Conservation (phyloP, 2,113 vertebrate genomes). For the Actinemys pallida region DNA sequence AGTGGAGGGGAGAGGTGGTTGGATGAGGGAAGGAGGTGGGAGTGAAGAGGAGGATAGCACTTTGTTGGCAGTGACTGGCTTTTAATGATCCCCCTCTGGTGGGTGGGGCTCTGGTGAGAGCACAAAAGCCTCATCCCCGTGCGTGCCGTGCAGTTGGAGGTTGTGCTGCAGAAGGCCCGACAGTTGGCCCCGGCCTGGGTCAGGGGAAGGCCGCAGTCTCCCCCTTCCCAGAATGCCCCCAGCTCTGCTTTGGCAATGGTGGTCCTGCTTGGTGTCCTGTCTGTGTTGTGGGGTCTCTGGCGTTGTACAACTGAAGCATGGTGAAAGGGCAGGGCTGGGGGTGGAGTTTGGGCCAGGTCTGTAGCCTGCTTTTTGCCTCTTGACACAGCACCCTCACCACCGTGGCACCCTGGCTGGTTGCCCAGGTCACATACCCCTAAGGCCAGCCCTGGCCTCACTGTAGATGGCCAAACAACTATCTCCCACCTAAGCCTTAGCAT, state of each 20-base stretch:
- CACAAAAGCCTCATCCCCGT: too few species aligned
- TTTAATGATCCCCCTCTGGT: neutral
- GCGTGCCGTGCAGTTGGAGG: too few species aligned
- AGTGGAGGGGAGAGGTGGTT: neutral
- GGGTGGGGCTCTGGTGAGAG: too few species aligned
- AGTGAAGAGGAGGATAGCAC: neutral
- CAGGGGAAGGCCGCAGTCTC: too few species aligned
- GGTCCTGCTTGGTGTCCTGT: neutral
- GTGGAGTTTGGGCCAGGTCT: too few species aligned
- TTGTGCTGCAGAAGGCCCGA: too few species aligned
- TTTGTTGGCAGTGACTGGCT: neutral
- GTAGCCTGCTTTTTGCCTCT: neutral
- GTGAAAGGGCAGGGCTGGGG: neutral
- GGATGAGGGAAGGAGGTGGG: too few species aligned
- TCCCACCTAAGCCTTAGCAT: neutral
- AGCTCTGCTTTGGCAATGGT: too few species aligned
- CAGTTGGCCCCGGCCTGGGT: too few species aligned
- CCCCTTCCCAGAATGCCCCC: neutral
- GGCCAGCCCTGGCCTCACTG: neutral
- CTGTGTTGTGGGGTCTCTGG: neutral
- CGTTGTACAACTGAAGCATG: neutral
- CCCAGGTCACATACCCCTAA: neutral
- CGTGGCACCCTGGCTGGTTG: too few species aligned
- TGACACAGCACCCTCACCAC: neutral
- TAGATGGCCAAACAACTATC: neutral